Conservation (phyloP, 1,140 invertebrate species). For the Drosophila leontia region DNA sequence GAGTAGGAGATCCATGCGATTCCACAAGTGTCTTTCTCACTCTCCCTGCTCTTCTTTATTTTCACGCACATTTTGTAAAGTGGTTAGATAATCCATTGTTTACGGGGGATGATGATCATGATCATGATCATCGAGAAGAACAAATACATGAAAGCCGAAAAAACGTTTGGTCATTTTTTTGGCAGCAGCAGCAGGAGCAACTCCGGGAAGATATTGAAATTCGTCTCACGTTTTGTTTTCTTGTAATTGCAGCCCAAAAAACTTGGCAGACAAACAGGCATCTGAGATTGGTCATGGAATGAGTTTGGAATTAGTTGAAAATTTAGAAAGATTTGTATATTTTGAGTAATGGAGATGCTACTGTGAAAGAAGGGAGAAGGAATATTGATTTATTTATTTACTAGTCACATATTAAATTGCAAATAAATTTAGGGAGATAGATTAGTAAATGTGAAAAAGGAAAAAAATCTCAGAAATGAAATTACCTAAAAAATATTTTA, state of each 20-base stretch:
- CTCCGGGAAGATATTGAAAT: slow-evolving; percentile 45
- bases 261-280: slow-evolving; percentile 68
- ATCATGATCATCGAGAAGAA: slow-evolving; percentile 18
- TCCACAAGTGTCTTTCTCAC: slow-evolving; percentile 53
- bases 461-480: too few relatives aligned
- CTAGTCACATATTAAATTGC: background rate
- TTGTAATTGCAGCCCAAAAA: slow-evolving; percentile 55
- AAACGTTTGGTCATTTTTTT: slow-evolving; percentile 78
- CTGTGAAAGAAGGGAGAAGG: slow-evolving; percentile 1
- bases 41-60: slow-evolving; percentile 53
- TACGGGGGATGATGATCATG: slow-evolving; percentile 55
- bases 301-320: slow-evolving; percentile 11
- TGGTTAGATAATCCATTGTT: slow-evolving; percentile 83
- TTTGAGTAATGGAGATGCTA: slow-evolving; percentile 30
- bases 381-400: background rate
- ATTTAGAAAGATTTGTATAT: background rate
- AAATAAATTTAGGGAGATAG: background rate
- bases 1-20: slow-evolving; percentile 53
- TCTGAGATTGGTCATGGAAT: slow-evolving; percentile 25
- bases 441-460: background rate
- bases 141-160: slow-evolving; percentile 40
- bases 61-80: slow-evolving; percentile 75
- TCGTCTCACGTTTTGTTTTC: slow-evolving; percentile 52
- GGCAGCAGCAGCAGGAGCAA: slow-evolving; percentile 31
- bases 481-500: background rate